Conservation (phyloP, 2,113 vertebrate genomes). For the Cyanistes caeruleus region DNA sequence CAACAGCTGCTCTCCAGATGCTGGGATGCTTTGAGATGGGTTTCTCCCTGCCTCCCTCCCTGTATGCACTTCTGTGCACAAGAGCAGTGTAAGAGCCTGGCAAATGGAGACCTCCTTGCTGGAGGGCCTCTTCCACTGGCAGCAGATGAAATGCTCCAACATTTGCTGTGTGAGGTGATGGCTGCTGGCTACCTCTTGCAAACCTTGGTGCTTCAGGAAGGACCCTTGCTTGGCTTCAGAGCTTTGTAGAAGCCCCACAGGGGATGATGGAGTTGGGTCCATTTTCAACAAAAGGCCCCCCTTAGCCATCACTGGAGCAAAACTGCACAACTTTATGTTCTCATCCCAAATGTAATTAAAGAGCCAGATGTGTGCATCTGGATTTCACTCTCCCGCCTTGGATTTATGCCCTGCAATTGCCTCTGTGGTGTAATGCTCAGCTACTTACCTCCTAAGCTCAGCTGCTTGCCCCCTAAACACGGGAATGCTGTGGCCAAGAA, state of each 20-base stretch:
- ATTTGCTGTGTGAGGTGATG: neutral
- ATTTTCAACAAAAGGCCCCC: neutral
- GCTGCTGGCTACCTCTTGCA: neutral
- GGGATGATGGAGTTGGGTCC: neutral
- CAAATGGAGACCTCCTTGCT: neutral
- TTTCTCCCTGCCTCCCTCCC: neutral
- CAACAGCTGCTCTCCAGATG: conserved; percentile 64
- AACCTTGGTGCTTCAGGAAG: neutral
- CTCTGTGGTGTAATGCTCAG: neutral
- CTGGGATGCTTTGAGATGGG: neutral
- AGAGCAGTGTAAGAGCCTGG: neutral
- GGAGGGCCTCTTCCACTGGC: conserved; percentile 1
- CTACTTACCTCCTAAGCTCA: neutral
- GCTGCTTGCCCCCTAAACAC: neutral
- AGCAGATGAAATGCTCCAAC: neutral
- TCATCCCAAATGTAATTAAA: neutral
- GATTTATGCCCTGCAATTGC: neutral
- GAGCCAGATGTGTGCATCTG: neutral
- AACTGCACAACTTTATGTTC: neutral
- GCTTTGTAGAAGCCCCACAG: neutral
- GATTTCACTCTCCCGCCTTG: neutral
- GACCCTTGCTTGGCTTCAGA: neutral
- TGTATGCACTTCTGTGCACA: neutral
- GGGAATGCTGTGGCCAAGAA: neutral
- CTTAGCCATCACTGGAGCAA: neutral